Evolutionary conservation across 2,113 vertebrate species (phyloP), one percentile per base, ranked within the genome.

Genomic region (Nyctibius bracteatus): DNA sequence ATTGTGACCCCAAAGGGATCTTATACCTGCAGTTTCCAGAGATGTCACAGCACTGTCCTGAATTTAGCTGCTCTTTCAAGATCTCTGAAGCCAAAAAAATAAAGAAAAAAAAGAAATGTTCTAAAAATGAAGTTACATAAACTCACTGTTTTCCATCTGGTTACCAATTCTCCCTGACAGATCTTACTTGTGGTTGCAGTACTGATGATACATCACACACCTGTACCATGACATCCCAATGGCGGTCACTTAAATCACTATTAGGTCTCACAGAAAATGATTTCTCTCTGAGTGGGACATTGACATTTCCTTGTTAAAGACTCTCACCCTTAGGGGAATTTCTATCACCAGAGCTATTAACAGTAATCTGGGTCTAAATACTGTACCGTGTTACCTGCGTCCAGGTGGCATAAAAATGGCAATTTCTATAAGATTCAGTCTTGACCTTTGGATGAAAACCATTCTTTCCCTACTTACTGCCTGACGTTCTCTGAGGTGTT

Each of bases 221-320:
- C 41, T 75, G 74, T n/a, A 94, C 59, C 41, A 51, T 68, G 71
- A 68, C 49, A 30, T 88, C 49, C 35, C 75, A 81, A 33, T 2
- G 5, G 24, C 57, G 37, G 87, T 35, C 87, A 74, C 89, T 96
- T 96, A 96, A 95, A 96, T 92, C 84, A 81, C 86, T 92, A 55
- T 80, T 80, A 91, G 66, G 92, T 81, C 27, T 90, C 68, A 65
- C 9, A 77, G 78, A 74, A 97, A 95, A 95, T 96, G 57, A 92
- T 85, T 97, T 86, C 79, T 92, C 30, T 95, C 91, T 39, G 73
- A 96, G 86, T 71, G 55, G 70, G 62, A 27, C 81, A 95, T 35
- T 98, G 97, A 96, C 92, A 97, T 98, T 98, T 98, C 65, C 78
- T 86, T 97, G 86, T 95, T 97, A 97, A 97, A 97, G 87, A 43